These are phyloP conservation scores for Heterotilapia buettikoferi DNA, from an alignment of 2,113 vertebrate genomes.

Conservation along the genomic window DNA sequence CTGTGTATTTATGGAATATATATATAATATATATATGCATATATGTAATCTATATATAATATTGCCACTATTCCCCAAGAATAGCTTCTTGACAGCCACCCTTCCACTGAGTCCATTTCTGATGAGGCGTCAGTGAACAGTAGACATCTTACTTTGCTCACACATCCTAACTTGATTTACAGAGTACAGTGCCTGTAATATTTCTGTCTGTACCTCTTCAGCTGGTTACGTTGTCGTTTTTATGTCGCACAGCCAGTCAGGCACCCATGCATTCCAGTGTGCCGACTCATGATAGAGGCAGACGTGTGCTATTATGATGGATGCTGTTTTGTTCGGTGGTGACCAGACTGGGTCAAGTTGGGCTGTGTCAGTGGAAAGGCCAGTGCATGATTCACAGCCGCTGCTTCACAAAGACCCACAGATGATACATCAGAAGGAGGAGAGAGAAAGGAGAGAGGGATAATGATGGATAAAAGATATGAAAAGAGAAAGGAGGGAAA, in stretches of 20 bases:
- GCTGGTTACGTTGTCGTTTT: neutral
- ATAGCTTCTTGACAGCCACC: neutral
- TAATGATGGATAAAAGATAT: slow-evolving; percentile 13
- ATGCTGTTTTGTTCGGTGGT: slow-evolving; percentile 16
- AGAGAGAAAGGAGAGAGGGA: neutral
- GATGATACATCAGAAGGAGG: slow-evolving; percentile 23
- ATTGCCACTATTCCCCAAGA: neutral
- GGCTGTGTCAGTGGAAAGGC: slow-evolving; percentile 45
- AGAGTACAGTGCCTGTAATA: neutral
- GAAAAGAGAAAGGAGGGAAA: neutral
- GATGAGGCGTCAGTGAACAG: neutral
- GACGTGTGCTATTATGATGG: neutral
- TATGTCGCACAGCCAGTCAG: neutral
- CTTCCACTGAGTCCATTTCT: neutral
- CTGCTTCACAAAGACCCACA: neutral
- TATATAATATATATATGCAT: fast-evolving
- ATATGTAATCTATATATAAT: fast-evolving
- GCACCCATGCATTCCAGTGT: neutral
- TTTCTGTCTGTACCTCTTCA: neutral
- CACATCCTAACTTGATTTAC: neutral
- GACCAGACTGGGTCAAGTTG: slow-evolving; percentile 30
- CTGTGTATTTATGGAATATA: neutral
- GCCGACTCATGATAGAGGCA: neutral
- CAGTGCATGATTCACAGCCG: slow-evolving; percentile 38
- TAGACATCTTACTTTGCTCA: neutral